These are phyloP conservation scores for Stomatorhinus walkeri DNA, from an alignment of 2,797 vertebrate species.

Conservation along the genomic window DNA sequence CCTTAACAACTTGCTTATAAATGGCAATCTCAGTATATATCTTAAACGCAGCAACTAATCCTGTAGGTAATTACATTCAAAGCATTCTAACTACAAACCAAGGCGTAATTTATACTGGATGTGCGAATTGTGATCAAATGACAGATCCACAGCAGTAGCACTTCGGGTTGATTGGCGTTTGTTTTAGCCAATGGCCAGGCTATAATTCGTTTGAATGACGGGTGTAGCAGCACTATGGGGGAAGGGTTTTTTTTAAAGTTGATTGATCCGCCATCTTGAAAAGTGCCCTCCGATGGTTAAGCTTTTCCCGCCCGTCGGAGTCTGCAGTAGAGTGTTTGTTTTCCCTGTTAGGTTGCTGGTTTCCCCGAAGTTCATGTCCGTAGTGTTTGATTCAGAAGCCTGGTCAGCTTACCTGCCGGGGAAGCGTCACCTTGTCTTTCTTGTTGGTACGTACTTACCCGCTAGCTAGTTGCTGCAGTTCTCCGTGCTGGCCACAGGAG, in stretches of 20 bases:
- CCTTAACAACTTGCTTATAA: not conserved
- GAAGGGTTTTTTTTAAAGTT: conserved; percentile 63
- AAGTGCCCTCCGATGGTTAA: conserved; percentile 57
- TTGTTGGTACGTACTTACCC: conserved; percentile 58
- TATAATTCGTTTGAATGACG: conserved; percentile 46
- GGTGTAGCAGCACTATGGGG: conserved; percentile 46
- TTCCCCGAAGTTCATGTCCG: conserved; percentile 28
- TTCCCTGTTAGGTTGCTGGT: conserved; percentile 11
- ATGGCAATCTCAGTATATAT: not conserved
- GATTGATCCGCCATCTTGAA: conserved; percentile 73
- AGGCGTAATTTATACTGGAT: not conserved
- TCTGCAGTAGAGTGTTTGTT: conserved; percentile 55
- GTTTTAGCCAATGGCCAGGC: conserved; percentile 46
- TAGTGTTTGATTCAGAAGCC: conserved; percentile 38
- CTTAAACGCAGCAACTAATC: not conserved
- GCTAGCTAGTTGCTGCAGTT: conserved; percentile 40
- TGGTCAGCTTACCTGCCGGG: conserved; percentile 51
- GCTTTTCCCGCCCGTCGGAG: conserved; percentile 65
- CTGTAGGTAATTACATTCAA: not conserved
- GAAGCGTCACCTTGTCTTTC: conserved; percentile 46
- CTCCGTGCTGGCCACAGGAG: conserved; percentile 41
- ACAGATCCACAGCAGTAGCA: not conserved
- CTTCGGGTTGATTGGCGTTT: conserved; percentile 27
- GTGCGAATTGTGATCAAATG: not conserved
- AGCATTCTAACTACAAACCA: not conserved